Conservation (phyloP, 2,888 invertebrate genomes). For the Drosophila ustulata region DNA sequence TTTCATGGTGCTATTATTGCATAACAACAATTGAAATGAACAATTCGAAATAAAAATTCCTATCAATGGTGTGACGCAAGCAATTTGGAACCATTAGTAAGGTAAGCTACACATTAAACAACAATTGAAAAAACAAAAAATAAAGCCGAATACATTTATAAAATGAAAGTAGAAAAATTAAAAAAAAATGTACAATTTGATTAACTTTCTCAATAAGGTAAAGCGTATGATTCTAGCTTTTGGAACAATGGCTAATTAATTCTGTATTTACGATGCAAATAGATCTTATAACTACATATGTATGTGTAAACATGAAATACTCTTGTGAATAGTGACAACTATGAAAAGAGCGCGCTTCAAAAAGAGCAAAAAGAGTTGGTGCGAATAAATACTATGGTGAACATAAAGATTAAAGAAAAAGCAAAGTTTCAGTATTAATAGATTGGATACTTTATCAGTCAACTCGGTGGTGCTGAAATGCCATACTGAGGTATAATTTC, state of each 20-base stretch:
- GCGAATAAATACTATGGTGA: not conserved
- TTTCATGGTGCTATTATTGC: conserved; percentile 81
- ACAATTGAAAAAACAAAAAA: conserved; percentile 16
- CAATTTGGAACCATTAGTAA: conserved; percentile 86
- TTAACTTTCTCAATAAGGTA: conserved; percentile 15
- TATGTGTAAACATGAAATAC: conserved; percentile 26
- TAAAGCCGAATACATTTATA: conserved; percentile 1
- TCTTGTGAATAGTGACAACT: conserved; percentile 25
- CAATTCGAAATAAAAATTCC: conserved; percentile 72
- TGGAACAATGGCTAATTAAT: conserved; percentile 24
- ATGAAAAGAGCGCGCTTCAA: not conserved
- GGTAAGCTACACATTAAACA: conserved; percentile 86
- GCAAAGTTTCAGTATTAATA: not conserved
- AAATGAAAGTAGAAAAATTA: conserved; percentile 4
- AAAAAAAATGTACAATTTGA: conserved; percentile 12
- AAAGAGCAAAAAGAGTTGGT: not conserved
- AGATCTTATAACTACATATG: too few species aligned
- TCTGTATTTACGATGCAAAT: conserved; percentile 40
- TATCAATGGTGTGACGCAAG: conserved; percentile 85
- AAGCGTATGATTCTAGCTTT: conserved; percentile 20
- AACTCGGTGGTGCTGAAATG: not conserved
- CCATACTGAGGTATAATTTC: not conserved
- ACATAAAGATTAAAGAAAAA: too few species aligned
- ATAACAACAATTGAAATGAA: conserved; percentile 64
- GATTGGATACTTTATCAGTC: not conserved